Base-by-base conservation (phyloP, 2,797 vertebrate species). In the Acipenser ruthenus region DNA sequence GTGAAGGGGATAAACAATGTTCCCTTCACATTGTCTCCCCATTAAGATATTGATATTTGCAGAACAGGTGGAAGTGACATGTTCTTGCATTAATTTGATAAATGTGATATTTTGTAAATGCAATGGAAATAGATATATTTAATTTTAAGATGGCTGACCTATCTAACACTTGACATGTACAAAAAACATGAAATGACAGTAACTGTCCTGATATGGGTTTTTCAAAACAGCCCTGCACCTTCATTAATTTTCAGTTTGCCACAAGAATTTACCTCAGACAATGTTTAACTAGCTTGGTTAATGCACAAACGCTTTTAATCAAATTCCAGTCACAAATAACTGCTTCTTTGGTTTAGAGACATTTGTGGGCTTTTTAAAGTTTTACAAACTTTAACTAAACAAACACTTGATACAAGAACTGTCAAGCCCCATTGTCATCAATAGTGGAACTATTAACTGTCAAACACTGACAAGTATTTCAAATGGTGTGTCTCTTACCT, bases 401-500 rank as follows among this genome's bases (percentile, higher is more conserved):
- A 11, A 58, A 58, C 12, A 58, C 12, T 11, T 58, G 1, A 58
- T 11, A 58, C 55, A 58, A 37, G 55, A 58, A 58, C 55, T 58
- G 55, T 58, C 10, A 58, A n/a, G 55, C 12, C n/a, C 7, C 55
- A 58, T 58, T 58, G 6, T 37, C 37, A 37, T 18, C 18, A 18
- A 18, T 2, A 37, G 37, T 37, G 37, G 37, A 37, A 37, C 37
- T 37, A 37, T 37, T 37, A 37, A 37, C 37, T 37, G 12, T 58
- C 12, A 58, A 15, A 7, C 55, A 58, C 10, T 58, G 55, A 11
- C 10, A 11, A 10, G 11, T n/a, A 6, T 11, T n/a, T 7, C n/a
- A 11, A 7, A 11, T n/a, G 15, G 15, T 58, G 12, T 51, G 9
- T 12, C 47, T 49, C 85, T 84, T 78, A 91, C 89, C 88, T 71